Percentiles rank a stretch among this genome's conserved stretches.
phyloP scores from a whole-genome alignment of 2,113 vertebrate species.

The Eptatretus burgeri region DNA sequence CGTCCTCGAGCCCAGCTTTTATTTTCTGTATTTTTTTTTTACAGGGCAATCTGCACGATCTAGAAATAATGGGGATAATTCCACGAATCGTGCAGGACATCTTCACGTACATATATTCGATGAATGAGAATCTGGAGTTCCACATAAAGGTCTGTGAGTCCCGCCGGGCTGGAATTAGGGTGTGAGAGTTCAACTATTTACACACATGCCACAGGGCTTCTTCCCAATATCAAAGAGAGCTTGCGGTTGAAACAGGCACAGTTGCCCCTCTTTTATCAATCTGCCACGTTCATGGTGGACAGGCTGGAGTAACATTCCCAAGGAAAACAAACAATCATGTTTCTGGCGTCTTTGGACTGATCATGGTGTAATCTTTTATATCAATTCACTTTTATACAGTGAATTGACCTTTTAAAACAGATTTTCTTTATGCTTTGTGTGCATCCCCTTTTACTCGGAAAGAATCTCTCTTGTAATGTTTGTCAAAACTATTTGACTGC shows the following conservation, averaged over 20 bases:
- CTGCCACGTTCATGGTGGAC: no score
- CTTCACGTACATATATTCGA: slow-evolving; percentile 81
- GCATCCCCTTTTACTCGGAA: no score
- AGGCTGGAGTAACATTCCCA: no score
- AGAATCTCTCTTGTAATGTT: no score
- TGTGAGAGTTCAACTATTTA: background rate
- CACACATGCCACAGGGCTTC: background rate
- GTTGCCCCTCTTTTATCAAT: no score
- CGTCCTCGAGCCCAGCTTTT: background rate
- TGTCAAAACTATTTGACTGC: no score
- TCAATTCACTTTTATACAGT: no score
- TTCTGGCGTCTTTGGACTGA: no score
- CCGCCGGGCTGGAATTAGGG: background rate
- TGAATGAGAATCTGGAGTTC: slow-evolving; percentile 84
- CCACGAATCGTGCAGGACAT: slow-evolving; percentile 62
- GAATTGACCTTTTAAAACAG: no score
- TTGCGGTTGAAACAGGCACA: background rate
- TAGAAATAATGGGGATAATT: slow-evolving; percentile 60
- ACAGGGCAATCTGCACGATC: slow-evolving; percentile 55
- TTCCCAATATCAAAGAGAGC: background rate
- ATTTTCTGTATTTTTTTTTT: background rate
- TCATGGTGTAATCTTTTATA: no score
- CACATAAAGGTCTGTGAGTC: slow-evolving; percentile 48
- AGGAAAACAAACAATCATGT: no score
- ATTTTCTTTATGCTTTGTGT: no score